Evolutionary conservation across 2,797 vertebrate genomes (phyloP).

Genomic region (Taenioides sp.): DNA sequence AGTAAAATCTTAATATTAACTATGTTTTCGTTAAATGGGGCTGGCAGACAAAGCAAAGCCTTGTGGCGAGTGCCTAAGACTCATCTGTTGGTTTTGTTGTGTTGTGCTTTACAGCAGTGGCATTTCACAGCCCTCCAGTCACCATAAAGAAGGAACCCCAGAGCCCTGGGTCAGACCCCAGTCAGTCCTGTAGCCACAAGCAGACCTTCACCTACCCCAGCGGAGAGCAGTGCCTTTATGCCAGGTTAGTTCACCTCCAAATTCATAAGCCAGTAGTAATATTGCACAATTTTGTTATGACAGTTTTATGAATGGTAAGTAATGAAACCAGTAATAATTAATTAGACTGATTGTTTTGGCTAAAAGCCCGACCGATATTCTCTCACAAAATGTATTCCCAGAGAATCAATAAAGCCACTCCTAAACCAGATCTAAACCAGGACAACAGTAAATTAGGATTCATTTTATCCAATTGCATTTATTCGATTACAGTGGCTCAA

Average conservation of each 20-base stretch:
- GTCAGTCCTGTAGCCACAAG: slow-evolving; percentile 89
- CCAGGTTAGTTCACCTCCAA: slow-evolving; percentile 78
- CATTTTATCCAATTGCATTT: not conserved
- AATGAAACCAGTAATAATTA: too few relatives aligned
- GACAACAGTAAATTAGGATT: not conserved
- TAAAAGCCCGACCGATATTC: too few relatives aligned
- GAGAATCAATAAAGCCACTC: not conserved
- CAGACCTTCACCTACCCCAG: slow-evolving; percentile 82
- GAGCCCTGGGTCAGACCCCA: slow-evolving; percentile 87
- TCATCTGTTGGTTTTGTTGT: slow-evolving; percentile 29
- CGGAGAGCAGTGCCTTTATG: slow-evolving; percentile 95
- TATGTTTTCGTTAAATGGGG: not conserved
- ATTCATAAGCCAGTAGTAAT: not conserved
- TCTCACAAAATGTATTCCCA: not conserved
- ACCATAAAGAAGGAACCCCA: slow-evolving; percentile 95
- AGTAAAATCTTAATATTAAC: too few relatives aligned
- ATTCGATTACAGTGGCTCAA: too few relatives aligned
- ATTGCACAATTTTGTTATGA: too few relatives aligned
- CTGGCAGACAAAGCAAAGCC: not conserved
- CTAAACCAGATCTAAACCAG: not conserved
- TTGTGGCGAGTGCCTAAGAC: slow-evolving; percentile 15
- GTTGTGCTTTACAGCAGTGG: slow-evolving; percentile 78
- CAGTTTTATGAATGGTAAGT: too few relatives aligned
- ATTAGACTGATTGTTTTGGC: too few relatives aligned
- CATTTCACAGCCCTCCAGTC: slow-evolving; percentile 93